Evolutionary conservation across 2,888 invertebrate genomes (phyloP).

Genomic region (Phortica magna): DNA sequence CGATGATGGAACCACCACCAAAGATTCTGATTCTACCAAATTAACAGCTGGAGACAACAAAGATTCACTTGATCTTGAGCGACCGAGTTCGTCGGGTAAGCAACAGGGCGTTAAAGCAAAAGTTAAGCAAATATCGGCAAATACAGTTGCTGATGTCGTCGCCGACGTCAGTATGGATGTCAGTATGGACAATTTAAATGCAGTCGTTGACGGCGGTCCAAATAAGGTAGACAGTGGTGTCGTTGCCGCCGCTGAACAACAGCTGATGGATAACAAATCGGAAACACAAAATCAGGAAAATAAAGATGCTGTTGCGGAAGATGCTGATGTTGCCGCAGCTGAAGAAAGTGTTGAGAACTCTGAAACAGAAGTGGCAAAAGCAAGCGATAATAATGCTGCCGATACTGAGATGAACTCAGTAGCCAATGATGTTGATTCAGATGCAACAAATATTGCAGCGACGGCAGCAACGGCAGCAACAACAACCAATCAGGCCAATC

Average conservation of each 20-base stretch:
- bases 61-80: slow-evolving; percentile 77
- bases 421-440: slow-evolving; percentile 60
- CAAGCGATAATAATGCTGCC: slow-evolving; percentile 1
- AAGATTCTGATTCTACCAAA: slow-evolving; percentile 78
- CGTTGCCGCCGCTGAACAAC: slow-evolving; percentile 13
- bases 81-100: slow-evolving; percentile 79
- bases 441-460: slow-evolving; percentile 52
- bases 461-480: slow-evolving; percentile 44
- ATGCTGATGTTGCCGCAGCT: slow-evolving; percentile 46
- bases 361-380: slow-evolving; percentile 44
- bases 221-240: slow-evolving; percentile 8
- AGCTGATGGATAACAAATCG: slow-evolving; percentile 25
- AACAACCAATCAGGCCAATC: slow-evolving; percentile 47
- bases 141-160: slow-evolving; percentile 53
- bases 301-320: slow-evolving; percentile 31
- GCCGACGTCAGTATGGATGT: slow-evolving; percentile 42
- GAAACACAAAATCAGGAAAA: slow-evolving; percentile 13
- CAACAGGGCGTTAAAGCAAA: slow-evolving; percentile 50
- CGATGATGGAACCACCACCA: slow-evolving; percentile 77
- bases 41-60: slow-evolving; percentile 74
- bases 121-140: slow-evolving; percentile 57
- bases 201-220: slow-evolving; percentile 26
- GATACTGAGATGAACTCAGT: slow-evolving; percentile 46
- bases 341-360: slow-evolving; percentile 44
- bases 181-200: slow-evolving; percentile 42